Evolutionary conservation across 2,888 invertebrate genomes (phyloP).

Genomic region (Encarsia formosa): DNA sequence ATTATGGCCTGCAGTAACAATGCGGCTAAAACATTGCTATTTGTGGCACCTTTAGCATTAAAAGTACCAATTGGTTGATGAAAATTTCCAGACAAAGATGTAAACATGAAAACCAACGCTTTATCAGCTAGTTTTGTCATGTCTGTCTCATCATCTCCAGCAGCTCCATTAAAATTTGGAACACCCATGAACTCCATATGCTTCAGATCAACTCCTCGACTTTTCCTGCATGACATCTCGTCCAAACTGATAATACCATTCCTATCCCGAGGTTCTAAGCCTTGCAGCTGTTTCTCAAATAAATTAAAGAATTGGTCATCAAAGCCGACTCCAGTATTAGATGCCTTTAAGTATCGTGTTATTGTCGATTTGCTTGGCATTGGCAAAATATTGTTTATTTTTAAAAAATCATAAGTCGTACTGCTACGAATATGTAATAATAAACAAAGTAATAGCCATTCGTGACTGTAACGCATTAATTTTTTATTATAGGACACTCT

Average conservation of each 20-base stretch:
- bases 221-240: neutral
- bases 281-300: neutral
- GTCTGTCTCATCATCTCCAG: neutral
- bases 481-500: no score
- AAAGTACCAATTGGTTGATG: slow-evolving; percentile 23
- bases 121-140: neutral
- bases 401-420: neutral
- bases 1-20: slow-evolving; percentile 8
- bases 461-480: no score
- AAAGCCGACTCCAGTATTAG: neutral
- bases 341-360: neutral
- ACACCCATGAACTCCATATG: neutral
- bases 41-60: slow-evolving; percentile 15
- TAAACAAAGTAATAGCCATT: no score
- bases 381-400: neutral
- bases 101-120: slow-evolving; percentile 22
- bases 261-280: neutral
- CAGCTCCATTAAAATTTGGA: neutral
- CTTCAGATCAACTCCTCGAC: neutral
- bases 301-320: neutral
- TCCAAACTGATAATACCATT: neutral
- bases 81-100: slow-evolving; percentile 13
- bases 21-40: neutral
- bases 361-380: neutral
- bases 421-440: no score